These are phyloP conservation scores for Ferrisia virgata DNA, from an alignment of 2,888 invertebrate species.

Conservation along the genomic window DNA sequence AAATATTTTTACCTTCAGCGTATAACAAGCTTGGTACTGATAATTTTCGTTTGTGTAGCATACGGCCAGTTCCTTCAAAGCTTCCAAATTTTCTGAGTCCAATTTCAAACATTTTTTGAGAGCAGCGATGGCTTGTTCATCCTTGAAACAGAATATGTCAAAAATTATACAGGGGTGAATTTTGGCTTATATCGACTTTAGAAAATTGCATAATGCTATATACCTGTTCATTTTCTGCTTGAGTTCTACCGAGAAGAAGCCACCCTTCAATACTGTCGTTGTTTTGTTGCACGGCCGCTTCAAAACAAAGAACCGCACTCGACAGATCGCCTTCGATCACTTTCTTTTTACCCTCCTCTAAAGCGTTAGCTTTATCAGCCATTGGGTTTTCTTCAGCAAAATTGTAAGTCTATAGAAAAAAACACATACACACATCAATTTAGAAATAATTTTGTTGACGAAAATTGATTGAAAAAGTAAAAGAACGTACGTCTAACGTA, in stretches of 20 bases:
- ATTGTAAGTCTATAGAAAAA: conserved; percentile 63
- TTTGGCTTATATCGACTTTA: no score
- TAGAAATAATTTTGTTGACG: not conserved
- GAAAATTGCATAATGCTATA: not conserved
- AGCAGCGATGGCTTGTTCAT: conserved; percentile 88
- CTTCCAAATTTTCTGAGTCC: conserved; percentile 74
- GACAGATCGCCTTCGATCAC: conserved; percentile 86
- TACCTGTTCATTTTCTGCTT: conserved; percentile 94
- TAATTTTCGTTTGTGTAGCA: conserved; percentile 95
- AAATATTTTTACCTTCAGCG: conserved; percentile 54
- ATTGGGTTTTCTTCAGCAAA: conserved; percentile 86
- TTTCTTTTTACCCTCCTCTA: conserved; percentile 80
- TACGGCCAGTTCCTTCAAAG: conserved; percentile 86
- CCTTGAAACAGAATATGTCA: conserved; percentile 61
- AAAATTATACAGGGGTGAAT: no score
- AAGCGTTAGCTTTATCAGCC: conserved; percentile 70
- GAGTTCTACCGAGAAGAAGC: conserved; percentile 83
- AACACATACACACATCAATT: not conserved
- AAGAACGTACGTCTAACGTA: conserved; percentile 10
- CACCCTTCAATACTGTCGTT: conserved; percentile 78
- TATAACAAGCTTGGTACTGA: conserved; percentile 80
- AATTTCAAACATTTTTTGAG: conserved; percentile 78
- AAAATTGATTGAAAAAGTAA: not conserved
- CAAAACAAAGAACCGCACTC: conserved; percentile 93
- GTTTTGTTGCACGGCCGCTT: conserved; percentile 85